phyloP scores from a whole-genome alignment of 2,113 vertebrate genomes.

The Apaloderma vittatum region DNA sequence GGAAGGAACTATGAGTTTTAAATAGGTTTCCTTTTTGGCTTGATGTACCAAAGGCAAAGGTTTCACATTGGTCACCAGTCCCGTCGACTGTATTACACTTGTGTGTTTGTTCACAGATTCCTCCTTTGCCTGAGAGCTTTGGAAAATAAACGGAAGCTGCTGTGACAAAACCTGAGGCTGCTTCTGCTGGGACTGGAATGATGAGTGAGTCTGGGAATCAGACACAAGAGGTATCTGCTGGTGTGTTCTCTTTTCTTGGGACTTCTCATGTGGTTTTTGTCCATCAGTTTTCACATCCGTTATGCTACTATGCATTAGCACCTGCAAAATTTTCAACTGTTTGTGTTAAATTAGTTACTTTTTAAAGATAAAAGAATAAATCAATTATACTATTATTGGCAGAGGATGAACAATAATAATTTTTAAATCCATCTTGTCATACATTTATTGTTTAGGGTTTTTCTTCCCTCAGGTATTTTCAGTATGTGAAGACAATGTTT shows the following conservation, averaged over 20 bases:
- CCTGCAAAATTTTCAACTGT: constrained; percentile 76
- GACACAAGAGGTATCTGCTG: constrained; percentile 86
- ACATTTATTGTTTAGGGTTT: background rate
- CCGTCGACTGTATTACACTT: constrained; percentile 94
- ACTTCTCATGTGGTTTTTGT: constrained; percentile 78
- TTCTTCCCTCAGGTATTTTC: background rate
- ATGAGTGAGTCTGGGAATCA: constrained; percentile 82
- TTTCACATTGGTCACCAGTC: constrained; percentile 85
- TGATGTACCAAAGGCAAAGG: constrained; percentile 88
- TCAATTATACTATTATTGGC: background rate
- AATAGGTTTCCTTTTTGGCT: constrained; percentile 85
- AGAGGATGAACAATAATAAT: background rate
- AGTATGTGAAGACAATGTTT: background rate
- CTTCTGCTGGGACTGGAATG: constrained; percentile 86
- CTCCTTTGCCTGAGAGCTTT: constrained; percentile 87
- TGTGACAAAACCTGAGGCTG: constrained; percentile 86
- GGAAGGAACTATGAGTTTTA: constrained; percentile 84
- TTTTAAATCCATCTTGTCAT: background rate
- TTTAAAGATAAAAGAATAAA: background rate
- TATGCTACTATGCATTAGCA: constrained; percentile 83
- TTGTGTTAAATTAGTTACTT: background rate
- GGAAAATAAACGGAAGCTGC: constrained; percentile 87
- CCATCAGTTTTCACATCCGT: constrained; percentile 84
- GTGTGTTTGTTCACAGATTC: constrained; percentile 91
- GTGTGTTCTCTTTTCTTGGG: constrained; percentile 84